These are phyloP conservation scores for Antedon mediterranea DNA, from an alignment of 53 echinoderm and acorn worm genomes.

Conservation along the genomic window DNA sequence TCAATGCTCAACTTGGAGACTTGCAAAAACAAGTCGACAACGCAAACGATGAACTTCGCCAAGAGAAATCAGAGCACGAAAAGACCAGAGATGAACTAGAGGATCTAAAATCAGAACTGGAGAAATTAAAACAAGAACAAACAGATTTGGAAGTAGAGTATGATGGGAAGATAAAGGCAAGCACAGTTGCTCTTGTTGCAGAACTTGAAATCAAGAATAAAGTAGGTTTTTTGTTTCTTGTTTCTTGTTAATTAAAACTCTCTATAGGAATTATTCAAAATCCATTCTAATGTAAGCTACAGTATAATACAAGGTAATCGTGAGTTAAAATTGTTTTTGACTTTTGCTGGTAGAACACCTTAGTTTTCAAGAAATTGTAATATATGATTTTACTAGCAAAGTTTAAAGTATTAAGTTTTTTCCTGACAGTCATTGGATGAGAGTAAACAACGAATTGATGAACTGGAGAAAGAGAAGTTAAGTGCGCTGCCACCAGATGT, in stretches of 20 bases:
- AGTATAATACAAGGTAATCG: too few species aligned
- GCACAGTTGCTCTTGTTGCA: constrained; percentile 39
- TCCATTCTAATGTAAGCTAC: too few species aligned
- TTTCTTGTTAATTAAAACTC: too few species aligned
- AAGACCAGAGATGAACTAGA: constrained; percentile 81
- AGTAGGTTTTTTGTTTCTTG: constrained; percentile 19
- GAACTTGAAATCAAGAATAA: constrained; percentile 72
- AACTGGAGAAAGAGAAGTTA: constrained; percentile 67
- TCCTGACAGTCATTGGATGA: constrained; percentile 43
- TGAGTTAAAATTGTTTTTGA: too few species aligned
- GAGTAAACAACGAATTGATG: constrained; percentile 54
- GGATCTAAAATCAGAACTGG: constrained; percentile 31
- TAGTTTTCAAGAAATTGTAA: too few species aligned
- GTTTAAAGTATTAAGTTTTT: neutral
- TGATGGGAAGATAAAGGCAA: constrained; percentile 58
- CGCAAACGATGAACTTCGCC: constrained; percentile 41
- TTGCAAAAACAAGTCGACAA: constrained; percentile 52
- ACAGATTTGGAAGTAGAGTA: constrained; percentile 24
- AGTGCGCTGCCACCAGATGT: constrained; percentile 60
- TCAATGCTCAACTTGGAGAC: constrained; percentile 55
- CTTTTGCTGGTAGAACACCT: too few species aligned
- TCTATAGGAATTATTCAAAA: too few species aligned
- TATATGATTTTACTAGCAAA: too few species aligned
- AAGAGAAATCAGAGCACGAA: constrained; percentile 51
- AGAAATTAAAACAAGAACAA: constrained; percentile 43